phyloP scores from a whole-genome alignment of 2,797 vertebrate genomes.

The Taeniopygia guttata region DNA sequence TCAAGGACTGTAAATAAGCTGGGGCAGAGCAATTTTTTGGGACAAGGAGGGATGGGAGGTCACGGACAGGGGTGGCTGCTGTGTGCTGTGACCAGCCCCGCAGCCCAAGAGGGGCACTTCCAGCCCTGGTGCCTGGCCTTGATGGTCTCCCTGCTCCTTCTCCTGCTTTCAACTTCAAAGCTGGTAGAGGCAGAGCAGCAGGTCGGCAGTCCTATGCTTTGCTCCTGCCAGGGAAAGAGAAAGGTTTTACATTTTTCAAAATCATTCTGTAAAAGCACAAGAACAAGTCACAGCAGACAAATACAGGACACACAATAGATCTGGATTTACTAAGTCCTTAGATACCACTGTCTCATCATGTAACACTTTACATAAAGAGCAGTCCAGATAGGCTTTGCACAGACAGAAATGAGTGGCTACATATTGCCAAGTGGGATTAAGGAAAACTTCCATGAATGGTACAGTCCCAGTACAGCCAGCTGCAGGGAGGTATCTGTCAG shows the following conservation, averaged over 20 bases:
- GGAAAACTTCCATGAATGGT: neutral
- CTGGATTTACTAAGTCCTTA: neutral
- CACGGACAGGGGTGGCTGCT: accelerated
- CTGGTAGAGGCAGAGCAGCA: neutral
- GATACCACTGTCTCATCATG: neutral
- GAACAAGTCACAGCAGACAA: neutral
- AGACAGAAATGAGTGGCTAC: neutral
- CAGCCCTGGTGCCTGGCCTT: accelerated
- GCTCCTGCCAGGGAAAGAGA: neutral
- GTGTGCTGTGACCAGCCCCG: neutral
- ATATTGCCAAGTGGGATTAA: neutral
- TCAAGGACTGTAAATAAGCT: neutral
- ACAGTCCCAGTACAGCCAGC: neutral
- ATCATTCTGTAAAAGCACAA: neutral
- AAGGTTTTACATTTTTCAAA: neutral
- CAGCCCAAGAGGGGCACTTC: neutral
- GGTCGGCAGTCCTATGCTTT: neutral
- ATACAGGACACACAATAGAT: neutral
- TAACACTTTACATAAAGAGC: neutral
- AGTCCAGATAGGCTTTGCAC: neutral
- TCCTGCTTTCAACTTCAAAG: neutral
- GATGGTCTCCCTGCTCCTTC: neutral
- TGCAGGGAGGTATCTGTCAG: neutral
- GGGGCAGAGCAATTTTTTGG: neutral
- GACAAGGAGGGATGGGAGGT: accelerated